Evolutionary conservation across 2,113 vertebrate species (phyloP).

Genomic region (sheep (Ovis aries)): ARS-UI_Ramb_v3.0 NC_056054.1:197456501-197457000

Average conservation of each 20-base stretch:
- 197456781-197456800: background rate
- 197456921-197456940: background rate
- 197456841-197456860: background rate
- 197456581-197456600: background rate
- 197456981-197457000: background rate
- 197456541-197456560: background rate
- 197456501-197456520: background rate
- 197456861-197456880: background rate
- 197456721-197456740: background rate
- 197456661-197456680: background rate
- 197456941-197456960: background rate
- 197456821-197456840: background rate
- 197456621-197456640: background rate
- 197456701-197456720: background rate
- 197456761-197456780: background rate
- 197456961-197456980: background rate
- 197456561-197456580: background rate
- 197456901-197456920: background rate
- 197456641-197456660: background rate
- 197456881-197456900: background rate
- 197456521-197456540: background rate
- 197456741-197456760: background rate
- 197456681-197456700: background rate
- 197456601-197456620: background rate
- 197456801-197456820: background rate